These are phyloP conservation scores for Amphiprion percula DNA, from an alignment of 2,113 vertebrate genomes.

Conservation along the genomic window DNA sequence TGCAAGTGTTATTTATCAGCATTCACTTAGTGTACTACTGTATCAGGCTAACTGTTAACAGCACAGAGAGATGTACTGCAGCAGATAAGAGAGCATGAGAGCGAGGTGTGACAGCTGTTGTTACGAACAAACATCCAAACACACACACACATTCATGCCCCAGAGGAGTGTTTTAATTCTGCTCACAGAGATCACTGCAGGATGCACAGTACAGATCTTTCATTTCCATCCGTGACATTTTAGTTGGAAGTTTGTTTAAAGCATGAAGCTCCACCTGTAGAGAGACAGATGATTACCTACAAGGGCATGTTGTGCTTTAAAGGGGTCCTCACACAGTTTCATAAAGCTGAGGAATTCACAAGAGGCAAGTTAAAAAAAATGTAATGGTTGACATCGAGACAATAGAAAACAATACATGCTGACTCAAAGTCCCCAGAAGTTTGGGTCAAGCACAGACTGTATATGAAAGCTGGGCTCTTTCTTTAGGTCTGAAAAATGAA, in stretches of 20 bases:
- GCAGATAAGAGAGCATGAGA: slow-evolving; percentile 35
- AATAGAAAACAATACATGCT: no score
- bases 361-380: not conserved
- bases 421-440: no score
- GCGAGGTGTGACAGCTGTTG: slow-evolving; percentile 32
- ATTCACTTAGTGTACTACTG: slow-evolving; percentile 3
- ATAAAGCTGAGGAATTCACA: not conserved
- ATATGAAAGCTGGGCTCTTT: no score
- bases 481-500: no score
- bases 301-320: not conserved
- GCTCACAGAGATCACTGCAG: slow-evolving; percentile 14
- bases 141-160: slow-evolving; percentile 7
- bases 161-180: slow-evolving; percentile 12
- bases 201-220: not conserved
- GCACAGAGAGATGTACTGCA: not conserved
- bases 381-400: no score
- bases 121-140: slow-evolving; percentile 18
- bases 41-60: slow-evolving; percentile 16
- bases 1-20: slow-evolving; percentile 29
- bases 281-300: not conserved
- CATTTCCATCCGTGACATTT: not conserved
- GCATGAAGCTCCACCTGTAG: slow-evolving; percentile 1
- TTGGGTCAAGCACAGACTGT: no score
- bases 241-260: slow-evolving; percentile 26
- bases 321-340: not conserved